Percentiles rank a stretch among this genome's conserved stretches.
These are phyloP conservation scores for Syngnathoides biaculeatus DNA, from an alignment of 2,113 vertebrate genomes.

Conservation along the genomic window DNA sequence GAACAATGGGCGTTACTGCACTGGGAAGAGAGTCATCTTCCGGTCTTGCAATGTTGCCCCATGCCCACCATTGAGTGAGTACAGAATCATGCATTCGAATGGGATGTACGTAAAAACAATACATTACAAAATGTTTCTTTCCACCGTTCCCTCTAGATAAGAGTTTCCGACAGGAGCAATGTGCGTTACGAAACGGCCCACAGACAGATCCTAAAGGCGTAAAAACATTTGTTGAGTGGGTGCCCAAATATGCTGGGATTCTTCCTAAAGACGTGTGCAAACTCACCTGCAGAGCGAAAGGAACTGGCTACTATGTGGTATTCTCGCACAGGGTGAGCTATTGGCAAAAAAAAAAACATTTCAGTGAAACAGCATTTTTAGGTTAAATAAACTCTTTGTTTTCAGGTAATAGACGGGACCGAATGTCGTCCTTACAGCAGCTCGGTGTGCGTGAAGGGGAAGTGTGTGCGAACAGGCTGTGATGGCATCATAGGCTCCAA, in stretches of 20 bases:
- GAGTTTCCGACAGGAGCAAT: conserved; percentile 92
- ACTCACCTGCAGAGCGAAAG: conserved; percentile 93
- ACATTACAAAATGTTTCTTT: not conserved
- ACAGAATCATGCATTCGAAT: not conserved
- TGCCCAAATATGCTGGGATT: conserved; percentile 93
- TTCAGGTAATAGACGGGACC: conserved; percentile 88
- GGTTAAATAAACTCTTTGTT: not conserved
- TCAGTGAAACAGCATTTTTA: not conserved
- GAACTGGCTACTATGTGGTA: conserved; percentile 95
- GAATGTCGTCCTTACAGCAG: conserved; percentile 92
- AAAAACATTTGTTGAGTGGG: conserved; percentile 95
- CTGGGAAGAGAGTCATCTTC: conserved; percentile 90
- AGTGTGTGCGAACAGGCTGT: conserved; percentile 90
- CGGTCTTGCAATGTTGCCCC: conserved; percentile 83
- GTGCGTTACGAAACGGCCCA: conserved; percentile 91
- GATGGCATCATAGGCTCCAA: conserved; percentile 96
- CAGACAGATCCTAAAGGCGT: conserved; percentile 94
- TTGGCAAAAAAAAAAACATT: no score
- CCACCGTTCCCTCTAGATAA: conserved; percentile 72
- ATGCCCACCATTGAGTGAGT: conserved; percentile 80
- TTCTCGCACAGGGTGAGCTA: conserved; percentile 91
- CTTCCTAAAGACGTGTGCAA: conserved; percentile 91
- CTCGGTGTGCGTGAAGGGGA: conserved; percentile 91
- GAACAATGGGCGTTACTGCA: conserved; percentile 93
- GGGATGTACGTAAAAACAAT: no score